phyloP scores from a whole-genome alignment of 1,140 invertebrate species.

The Drosophila micromelanica region DNA sequence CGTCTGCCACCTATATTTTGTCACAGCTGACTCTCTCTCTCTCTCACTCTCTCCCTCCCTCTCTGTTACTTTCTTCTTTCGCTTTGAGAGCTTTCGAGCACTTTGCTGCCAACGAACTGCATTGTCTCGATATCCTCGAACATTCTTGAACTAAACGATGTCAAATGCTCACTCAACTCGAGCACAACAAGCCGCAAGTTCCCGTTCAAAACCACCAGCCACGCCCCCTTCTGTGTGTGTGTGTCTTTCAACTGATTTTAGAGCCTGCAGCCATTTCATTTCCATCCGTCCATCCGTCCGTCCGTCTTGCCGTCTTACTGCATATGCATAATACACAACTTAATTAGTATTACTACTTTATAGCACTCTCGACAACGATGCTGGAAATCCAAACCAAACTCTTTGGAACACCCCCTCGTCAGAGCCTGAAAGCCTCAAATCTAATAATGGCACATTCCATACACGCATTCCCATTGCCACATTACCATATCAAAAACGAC shows the following conservation, averaged over 20 bases:
- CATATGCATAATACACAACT: constrained; percentile 80
- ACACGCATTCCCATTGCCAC: constrained; percentile 78
- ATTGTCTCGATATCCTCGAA: constrained; percentile 9
- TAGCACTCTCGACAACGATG: constrained; percentile 58
- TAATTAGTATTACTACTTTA: constrained; percentile 83
- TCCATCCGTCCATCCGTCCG: too few species aligned
- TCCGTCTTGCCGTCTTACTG: constrained; percentile 35
- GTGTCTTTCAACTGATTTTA: constrained; percentile 2
- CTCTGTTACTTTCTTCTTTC: constrained; percentile 20
- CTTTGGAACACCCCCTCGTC: not conserved
- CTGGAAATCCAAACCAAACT: not conserved
- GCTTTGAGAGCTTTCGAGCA: constrained; percentile 13
- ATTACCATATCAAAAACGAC: constrained; percentile 79
- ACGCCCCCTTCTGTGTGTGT: constrained; percentile 2
- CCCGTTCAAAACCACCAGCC: not conserved
- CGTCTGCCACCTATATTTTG: not conserved
- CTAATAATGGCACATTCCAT: constrained; percentile 76
- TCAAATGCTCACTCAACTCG: constrained; percentile 65
- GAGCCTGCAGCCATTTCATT: constrained; percentile 11
- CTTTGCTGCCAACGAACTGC: constrained; percentile 6
- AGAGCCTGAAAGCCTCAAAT: constrained; percentile 41
- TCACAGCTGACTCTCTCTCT: not conserved
- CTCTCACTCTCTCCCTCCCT: not conserved
- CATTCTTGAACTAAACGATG: constrained; percentile 67
- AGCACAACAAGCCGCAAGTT: constrained; percentile 38